Base-by-base conservation (phyloP, 2,888 invertebrate species). In the Orchesellides sinensis region DNA sequence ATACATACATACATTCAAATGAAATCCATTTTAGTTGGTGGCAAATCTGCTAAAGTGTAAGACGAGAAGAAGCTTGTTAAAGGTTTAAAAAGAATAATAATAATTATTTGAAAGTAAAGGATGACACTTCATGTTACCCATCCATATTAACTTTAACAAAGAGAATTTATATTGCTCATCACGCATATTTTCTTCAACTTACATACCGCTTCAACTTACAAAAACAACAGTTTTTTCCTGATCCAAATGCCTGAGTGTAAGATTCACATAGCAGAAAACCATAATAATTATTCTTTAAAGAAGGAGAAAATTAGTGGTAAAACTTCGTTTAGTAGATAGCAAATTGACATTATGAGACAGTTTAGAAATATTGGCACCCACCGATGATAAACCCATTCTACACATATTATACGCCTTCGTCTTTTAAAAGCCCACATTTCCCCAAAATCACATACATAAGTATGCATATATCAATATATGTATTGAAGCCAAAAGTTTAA, bases 271-370 rank as follows among this genome's bases (percentile, higher is more conserved):
- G n/a, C n/a, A n/a, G n/a, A n/a, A 61, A 63, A 69, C 29, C 45
- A 69, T 77, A 78, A 78, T 70, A 47, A 70, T 69, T 69, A 14
- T 35, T 70, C 35, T 52, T 70, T 78, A 78, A 78, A 78, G 70
- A 32, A 47, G 78, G 78, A 59, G 77, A 78, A 78, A 78, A 78
- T 78, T 78, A 40, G 59, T 78, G 61, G 75, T 56, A 66, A 75
- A 70, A 70, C 21, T 40, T 45, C 17, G 56, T 40, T 66, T 40
- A 59, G n/a, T 2, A 68, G 68, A 78, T 69, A 70, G 47, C 61
- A 78, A 61, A 78, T 69, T 70, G 77, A 52, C 78, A 78, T 35
- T n/a, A 52, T 78, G 78, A 59, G 78, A 70, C 78, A 78, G 56
- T 59, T 35, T 56, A 59, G 59, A 52, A 74, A 49, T 25, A 23